Evolutionary conservation across 2,113 vertebrate species (phyloP), one percentile per base, ranked within the genome.

Genomic region (Ciconia stormi): DNA sequence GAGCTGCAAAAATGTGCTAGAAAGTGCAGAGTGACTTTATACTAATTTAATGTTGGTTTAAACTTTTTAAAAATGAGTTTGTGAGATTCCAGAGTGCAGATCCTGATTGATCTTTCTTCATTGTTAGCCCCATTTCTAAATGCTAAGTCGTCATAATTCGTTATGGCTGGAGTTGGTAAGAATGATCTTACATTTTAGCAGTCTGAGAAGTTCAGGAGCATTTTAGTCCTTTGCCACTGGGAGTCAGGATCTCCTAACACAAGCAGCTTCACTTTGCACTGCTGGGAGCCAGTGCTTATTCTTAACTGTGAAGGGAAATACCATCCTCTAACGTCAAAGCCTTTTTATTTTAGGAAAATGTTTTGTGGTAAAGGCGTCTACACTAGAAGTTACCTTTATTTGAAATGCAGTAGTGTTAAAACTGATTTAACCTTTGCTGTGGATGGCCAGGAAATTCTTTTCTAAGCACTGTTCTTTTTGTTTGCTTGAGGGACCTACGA

Each of bases 211-310:
- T 30, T 87, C 50, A 30, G 59, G 17, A 72, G n/a, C 62, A 53
- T 65, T 96, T 88, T 26, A 62, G 23, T 52, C 5, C 47, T 82
- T 87, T 76, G 72, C 96, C 96, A 72, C 91, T 76, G 73, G 96
- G 96, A 71, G 94, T 89, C 96, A 97, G 95, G 87, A 55, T 97
- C 96, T 89, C 77, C 86, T 73, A 78, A 72, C 32, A 16, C 16
- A 72, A 72, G 38, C 15, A 58, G 8, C 3, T 69, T 92, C 16
- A 7, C 2, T 0, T 42, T 44, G 18, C 6, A 7, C 29, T 11
- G 13, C 59, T 34, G 22, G 29, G 9, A 62, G 12, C 4, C 26
- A 17, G 17, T 10, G 46, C 23, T 81, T 44, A 14, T 10, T 84
- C 36, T 29, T 62, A 49, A 5, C 21, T 19, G 8, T 13, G 17